Percentiles rank a stretch among this genome's conserved stretches.
These are phyloP conservation scores for Heteromormyrus szaboi DNA, from an alignment of 2,797 vertebrate species.

Conservation along the genomic window DNA sequence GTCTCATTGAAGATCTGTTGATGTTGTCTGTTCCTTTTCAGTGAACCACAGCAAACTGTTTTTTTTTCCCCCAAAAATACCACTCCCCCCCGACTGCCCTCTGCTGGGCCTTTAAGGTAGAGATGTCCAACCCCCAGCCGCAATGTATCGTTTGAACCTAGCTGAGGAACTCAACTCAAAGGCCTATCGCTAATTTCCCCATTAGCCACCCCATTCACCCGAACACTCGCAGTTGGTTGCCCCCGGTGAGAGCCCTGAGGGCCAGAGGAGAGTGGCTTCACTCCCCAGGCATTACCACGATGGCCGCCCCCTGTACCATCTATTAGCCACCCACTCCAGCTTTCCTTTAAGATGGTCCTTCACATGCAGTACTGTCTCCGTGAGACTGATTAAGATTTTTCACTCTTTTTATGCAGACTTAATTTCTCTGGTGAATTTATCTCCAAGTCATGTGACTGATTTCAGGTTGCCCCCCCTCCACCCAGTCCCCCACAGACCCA, in stretches of 20 bases:
- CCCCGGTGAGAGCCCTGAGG: neutral
- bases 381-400: neutral
- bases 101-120: conserved; percentile 7
- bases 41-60: conserved; percentile 23
- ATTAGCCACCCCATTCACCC: conserved; percentile 10
- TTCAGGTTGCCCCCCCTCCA: neutral
- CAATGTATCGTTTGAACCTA: conserved; percentile 25
- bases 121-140: neutral
- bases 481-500: neutral
- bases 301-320: neutral
- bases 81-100: neutral
- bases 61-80: neutral
- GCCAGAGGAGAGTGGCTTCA: neutral
- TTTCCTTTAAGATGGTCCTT: neutral
- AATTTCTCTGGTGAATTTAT: neutral
- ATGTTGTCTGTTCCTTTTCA: conserved; percentile 22
- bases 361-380: neutral
- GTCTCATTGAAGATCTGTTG: conserved; percentile 38
- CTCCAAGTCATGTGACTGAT: neutral
- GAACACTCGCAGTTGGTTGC: neutral
- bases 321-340: neutral
- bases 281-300: neutral
- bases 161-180: conserved; percentile 25
- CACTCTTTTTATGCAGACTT: neutral
- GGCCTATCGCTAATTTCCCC: conserved; percentile 13